Evolutionary conservation across 2,113 vertebrate genomes (phyloP), one percentile per base, ranked within the genome.

Genomic region (Podarcis raffonei): DNA sequence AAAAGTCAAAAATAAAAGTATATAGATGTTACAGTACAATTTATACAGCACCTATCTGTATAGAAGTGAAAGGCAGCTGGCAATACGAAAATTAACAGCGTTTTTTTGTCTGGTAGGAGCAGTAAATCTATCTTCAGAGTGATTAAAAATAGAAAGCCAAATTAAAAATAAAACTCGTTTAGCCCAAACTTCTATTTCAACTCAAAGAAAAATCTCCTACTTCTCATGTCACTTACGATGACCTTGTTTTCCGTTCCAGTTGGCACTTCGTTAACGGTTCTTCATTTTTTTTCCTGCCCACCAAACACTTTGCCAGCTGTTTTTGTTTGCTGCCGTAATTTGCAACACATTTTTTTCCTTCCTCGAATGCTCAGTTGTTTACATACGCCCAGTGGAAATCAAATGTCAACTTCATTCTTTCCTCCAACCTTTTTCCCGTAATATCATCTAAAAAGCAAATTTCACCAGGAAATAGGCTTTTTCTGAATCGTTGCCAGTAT

Each of bases 361-460:
- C 15, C 68, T 72, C 92, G 89, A 89, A 84, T 87, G 62, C 87
- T 93, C 39, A 0, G 68, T 87, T 96, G 85, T 93, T 96, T 95
- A 92, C 90, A 84, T 32, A 91, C 90, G 84, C 93, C 92, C 87
- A 90, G 37, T 95, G 92, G 94, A 96, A 96, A 95, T 91, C 87
- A 93, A 95, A 93, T 94, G 86, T 95, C 94, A 95, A 25, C 85
- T 94, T 86, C 87, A 37, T 94, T 90, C 90, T 94, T 94, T 92
- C 86, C 94, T 80, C n/a, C 86, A 90, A 90, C 91, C 75, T 92
- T 93, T 93, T 32, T 90, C 91, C 62, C 89, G 71, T 92, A 93
- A 94, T 90, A 90, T 65, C 82, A 92, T 94, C 57, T 66, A 93
- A 96, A 96, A 85, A 95, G 80, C 92, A 95, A 94, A 92, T 92